A percentile compares a stretch with the other conserved stretches of the same genome.
phyloP scores from a whole-genome alignment of 2,797 vertebrate species.

The Phoebastria nigripes region DNA sequence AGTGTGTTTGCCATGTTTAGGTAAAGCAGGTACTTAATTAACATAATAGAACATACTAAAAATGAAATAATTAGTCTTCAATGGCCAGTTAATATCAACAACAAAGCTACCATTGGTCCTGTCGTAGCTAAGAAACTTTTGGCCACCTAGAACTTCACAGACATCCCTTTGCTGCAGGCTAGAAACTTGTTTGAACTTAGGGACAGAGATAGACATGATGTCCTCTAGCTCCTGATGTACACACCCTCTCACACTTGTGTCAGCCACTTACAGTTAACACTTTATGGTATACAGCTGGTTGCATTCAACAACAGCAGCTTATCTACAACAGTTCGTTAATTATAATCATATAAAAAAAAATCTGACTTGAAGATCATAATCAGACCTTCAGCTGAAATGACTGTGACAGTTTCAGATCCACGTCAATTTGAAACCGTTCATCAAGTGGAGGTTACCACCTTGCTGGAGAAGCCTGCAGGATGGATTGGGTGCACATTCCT shows the following conservation, averaged over 20 bases:
- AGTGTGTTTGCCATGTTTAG: neutral
- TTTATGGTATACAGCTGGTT: neutral
- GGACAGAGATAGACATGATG: neutral
- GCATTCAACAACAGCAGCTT: neutral
- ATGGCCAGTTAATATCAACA: neutral
- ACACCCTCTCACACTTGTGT: neutral
- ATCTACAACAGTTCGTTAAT: neutral
- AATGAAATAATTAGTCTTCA: neutral
- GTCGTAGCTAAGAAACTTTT: neutral
- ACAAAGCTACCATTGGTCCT: neutral
- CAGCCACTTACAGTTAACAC: neutral
- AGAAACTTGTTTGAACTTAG: neutral
- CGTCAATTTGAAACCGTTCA: neutral
- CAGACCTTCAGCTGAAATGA: neutral
- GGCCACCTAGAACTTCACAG: neutral
- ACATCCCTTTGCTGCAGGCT: neutral
- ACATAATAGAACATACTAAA: neutral
- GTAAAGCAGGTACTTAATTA: constrained; percentile 8
- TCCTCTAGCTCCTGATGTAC: neutral
- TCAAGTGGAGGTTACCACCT: neutral
- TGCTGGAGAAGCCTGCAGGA: neutral
- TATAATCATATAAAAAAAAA: neutral
- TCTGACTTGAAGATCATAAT: neutral
- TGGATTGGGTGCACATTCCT: neutral
- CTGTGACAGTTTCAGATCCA: neutral